These are phyloP conservation scores for Scleropages formosus DNA, from an alignment of 2,797 vertebrate genomes.

Conservation along the genomic window DNA sequence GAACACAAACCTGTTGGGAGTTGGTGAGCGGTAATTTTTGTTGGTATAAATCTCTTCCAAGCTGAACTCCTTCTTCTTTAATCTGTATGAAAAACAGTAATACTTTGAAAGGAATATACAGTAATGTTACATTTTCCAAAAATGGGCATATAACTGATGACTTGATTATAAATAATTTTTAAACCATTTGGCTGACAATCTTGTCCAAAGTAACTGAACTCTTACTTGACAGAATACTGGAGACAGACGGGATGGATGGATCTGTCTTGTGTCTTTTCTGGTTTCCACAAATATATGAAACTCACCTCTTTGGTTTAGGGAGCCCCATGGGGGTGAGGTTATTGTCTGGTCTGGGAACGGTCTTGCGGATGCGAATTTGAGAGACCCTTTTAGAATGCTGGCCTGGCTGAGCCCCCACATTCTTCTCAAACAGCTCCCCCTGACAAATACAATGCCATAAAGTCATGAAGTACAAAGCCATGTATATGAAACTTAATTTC, in stretches of 20 bases:
- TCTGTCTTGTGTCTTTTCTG: background rate
- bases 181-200: conserved; percentile 1
- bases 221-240: background rate
- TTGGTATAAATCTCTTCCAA: conserved; percentile 98
- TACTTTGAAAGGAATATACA: background rate
- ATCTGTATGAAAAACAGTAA: conserved; percentile 59
- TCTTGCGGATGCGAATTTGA: conserved; percentile 90
- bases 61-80: conserved; percentile 95
- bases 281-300: background rate
- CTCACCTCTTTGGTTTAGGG: conserved; percentile 88
- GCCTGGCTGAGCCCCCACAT: conserved; percentile 47
- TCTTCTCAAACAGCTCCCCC: conserved; percentile 36
- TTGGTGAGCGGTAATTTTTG: conserved; percentile 92
- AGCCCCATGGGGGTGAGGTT: conserved; percentile 94
- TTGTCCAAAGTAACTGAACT: background rate
- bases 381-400: conserved; percentile 83
- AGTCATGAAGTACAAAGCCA: background rate
- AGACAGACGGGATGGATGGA: too few species aligned
- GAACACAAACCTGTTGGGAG: conserved; percentile 75
- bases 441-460: conserved; percentile 17
- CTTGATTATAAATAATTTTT: background rate
- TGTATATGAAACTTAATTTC: background rate
- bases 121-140: background rate
- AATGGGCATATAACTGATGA: background rate
- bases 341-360: conserved; percentile 81